Percentiles rank a stretch among this genome's conserved stretches.
These are phyloP conservation scores for Lasioglossum oenotherae DNA, from an alignment of 2,888 invertebrate genomes.

Conservation along the genomic window DNA sequence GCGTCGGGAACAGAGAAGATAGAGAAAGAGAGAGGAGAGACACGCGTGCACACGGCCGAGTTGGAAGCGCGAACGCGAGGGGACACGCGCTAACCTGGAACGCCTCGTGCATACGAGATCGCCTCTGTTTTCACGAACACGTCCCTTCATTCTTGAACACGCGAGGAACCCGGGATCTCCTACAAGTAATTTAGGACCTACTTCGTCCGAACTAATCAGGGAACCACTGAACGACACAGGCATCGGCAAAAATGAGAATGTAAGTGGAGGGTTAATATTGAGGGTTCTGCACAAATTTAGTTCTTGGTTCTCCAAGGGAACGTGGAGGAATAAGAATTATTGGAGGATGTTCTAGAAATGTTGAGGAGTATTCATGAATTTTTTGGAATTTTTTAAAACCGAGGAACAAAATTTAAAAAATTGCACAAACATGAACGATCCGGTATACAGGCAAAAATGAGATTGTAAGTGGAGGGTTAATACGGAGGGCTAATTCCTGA, in stretches of 20 bases:
- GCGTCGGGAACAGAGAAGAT: not conserved
- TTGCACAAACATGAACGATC: no score
- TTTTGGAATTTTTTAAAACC: not conserved
- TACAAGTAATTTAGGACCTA: not conserved
- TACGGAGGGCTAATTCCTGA: no score
- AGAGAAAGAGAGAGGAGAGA: not conserved
- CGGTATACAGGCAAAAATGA: no score
- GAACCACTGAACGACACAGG: not conserved
- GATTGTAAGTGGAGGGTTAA: no score
- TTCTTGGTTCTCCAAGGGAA: no score
- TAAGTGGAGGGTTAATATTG: no score
- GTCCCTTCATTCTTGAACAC: conserved; percentile 41
- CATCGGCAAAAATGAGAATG: no score
- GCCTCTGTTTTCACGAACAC: conserved; percentile 60
- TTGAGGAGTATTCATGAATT: not conserved
- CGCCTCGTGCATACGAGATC: conserved; percentile 78
- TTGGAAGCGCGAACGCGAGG: conserved; percentile 65
- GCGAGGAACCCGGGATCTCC: conserved; percentile 36
- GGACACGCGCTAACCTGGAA: conserved; percentile 79
- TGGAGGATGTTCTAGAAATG: not conserved
- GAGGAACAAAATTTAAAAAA: no score
- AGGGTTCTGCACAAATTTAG: no score
- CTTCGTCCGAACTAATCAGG: not conserved
- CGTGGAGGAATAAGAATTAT: not conserved
- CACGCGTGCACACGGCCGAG: conserved; percentile 44